phyloP scores from a whole-genome alignment of 2,888 invertebrate species.

The Drosophila maculinotata region DNA sequence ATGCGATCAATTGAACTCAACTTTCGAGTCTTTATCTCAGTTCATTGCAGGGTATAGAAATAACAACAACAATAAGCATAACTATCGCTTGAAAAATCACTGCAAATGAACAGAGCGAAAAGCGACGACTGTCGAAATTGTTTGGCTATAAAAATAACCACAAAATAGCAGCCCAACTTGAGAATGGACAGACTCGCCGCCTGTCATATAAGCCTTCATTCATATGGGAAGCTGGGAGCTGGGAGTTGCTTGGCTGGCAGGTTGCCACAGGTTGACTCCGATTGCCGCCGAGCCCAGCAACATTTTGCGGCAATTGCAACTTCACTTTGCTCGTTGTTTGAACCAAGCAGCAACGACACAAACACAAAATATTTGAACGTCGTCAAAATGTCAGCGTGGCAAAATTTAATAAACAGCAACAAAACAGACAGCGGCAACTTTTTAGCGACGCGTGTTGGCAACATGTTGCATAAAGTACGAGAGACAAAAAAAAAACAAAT shows the following conservation, averaged over 20 bases:
- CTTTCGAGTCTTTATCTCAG: background rate
- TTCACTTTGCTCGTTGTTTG: slow-evolving; percentile 64
- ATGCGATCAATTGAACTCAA: too few species aligned
- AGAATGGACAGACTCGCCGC: slow-evolving; percentile 37
- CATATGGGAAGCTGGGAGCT: slow-evolving; percentile 71
- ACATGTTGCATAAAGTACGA: slow-evolving; percentile 66
- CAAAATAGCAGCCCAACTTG: slow-evolving; percentile 56
- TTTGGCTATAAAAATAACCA: slow-evolving; percentile 64
- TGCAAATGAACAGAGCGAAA: slow-evolving; percentile 71
- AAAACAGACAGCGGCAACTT: slow-evolving; percentile 49
- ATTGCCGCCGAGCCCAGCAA: slow-evolving; percentile 65
- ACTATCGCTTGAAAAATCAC: slow-evolving; percentile 56
- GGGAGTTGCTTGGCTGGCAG: slow-evolving; percentile 49
- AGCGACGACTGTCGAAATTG: slow-evolving; percentile 73
- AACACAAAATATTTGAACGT: slow-evolving; percentile 57
- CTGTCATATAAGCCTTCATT: slow-evolving; percentile 67
- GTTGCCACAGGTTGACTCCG: slow-evolving; percentile 51
- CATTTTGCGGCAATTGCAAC: slow-evolving; percentile 77
- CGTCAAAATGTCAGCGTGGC: slow-evolving; percentile 74
- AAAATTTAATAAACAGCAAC: slow-evolving; percentile 72
- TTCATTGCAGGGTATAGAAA: slow-evolving; percentile 24
- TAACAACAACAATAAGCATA: slow-evolving; percentile 11
- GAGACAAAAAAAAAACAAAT: slow-evolving; percentile 12
- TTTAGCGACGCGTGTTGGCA: slow-evolving; percentile 60
- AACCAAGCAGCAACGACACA: slow-evolving; percentile 31